Evolutionary conservation across 2,888 invertebrate species (phyloP).

Genomic region (Philhelius pedissequus): DNA sequence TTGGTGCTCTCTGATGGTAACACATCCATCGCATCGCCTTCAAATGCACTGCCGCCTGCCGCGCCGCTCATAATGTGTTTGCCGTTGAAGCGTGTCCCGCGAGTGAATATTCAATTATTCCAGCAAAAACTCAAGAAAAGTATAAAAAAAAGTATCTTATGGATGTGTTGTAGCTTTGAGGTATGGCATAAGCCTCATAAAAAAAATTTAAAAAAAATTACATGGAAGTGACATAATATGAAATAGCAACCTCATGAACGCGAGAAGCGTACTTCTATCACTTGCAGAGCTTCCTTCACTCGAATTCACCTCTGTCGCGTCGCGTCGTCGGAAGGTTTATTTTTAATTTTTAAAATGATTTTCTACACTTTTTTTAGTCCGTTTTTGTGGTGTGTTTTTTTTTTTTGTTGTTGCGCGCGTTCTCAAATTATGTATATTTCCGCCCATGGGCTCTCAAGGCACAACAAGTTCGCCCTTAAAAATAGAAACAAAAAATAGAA

Average conservation of each 20-base stretch:
- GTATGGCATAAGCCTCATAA: background rate
- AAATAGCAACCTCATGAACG: background rate
- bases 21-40: too few species aligned
- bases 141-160: slow-evolving; percentile 3
- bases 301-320: slow-evolving; percentile 21
- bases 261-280: slow-evolving; percentile 18
- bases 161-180: too few species aligned
- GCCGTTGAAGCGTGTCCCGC: slow-evolving; percentile 8
- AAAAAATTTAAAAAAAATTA: slow-evolving; percentile 3
- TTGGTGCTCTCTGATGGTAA: background rate
- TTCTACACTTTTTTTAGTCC: background rate
- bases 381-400: background rate
- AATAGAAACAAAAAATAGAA: background rate
- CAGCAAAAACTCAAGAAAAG: slow-evolving; percentile 22
- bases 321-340: slow-evolving; percentile 16
- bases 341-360: slow-evolving; percentile 12
- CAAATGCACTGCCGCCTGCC: slow-evolving; percentile 29
- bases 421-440: slow-evolving; percentile 40
- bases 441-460: background rate
- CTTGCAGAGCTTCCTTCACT: slow-evolving; percentile 64
- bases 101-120: slow-evolving; percentile 55
- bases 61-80: background rate
- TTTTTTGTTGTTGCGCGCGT: slow-evolving; percentile 11
- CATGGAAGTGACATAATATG: slow-evolving; percentile 26
- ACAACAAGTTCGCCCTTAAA: background rate